A percentile compares a stretch with the other conserved stretches of the same genome.
Conservation (phyloP, 53 echinoderm and acorn worm genomes). For the Paracentrotus lividus region DNA sequence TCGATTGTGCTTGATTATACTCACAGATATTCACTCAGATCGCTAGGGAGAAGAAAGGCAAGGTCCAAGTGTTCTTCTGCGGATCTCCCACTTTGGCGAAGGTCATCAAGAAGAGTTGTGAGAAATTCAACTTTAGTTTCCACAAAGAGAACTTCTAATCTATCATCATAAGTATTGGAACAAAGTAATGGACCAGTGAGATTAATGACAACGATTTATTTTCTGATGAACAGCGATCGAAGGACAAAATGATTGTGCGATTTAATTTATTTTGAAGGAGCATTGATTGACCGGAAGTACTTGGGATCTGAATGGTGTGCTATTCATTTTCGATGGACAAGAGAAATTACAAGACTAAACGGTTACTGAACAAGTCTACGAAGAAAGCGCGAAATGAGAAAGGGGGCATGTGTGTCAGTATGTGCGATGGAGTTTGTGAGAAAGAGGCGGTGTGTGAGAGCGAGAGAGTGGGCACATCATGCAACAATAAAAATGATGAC, state of each 20-base stretch:
- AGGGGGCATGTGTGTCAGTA: not conserved
- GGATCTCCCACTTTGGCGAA: slow-evolving; percentile 91
- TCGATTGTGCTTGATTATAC: not conserved
- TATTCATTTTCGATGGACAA: not conserved
- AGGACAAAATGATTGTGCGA: not conserved
- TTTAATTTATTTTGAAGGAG: not conserved
- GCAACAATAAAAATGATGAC: too few species aligned
- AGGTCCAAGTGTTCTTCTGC: slow-evolving; percentile 97
- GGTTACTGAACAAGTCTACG: not conserved
- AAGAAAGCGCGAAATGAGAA: not conserved
- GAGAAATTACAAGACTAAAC: not conserved
- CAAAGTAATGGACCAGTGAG: not conserved
- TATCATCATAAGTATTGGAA: not conserved
- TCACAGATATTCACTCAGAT: slow-evolving; percentile 88
- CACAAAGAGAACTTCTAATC: slow-evolving; percentile 97
- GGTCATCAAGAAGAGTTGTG: slow-evolving; percentile 86
- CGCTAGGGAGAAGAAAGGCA: slow-evolving; percentile 87
- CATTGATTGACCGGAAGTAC: not conserved
- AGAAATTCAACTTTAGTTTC: slow-evolving; percentile 89
- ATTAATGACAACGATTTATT: slow-evolving; percentile 4
- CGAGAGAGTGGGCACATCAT: not conserved
- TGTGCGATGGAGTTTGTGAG: too few species aligned
- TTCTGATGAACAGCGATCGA: not conserved
- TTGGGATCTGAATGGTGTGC: not conserved
- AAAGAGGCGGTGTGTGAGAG: not conserved